A percentile compares a stretch with the other conserved stretches of the same genome.
These are phyloP conservation scores for Paelopatides confundens DNA, from an alignment of 53 echinoderm and acorn worm species.

Conservation along the genomic window DNA sequence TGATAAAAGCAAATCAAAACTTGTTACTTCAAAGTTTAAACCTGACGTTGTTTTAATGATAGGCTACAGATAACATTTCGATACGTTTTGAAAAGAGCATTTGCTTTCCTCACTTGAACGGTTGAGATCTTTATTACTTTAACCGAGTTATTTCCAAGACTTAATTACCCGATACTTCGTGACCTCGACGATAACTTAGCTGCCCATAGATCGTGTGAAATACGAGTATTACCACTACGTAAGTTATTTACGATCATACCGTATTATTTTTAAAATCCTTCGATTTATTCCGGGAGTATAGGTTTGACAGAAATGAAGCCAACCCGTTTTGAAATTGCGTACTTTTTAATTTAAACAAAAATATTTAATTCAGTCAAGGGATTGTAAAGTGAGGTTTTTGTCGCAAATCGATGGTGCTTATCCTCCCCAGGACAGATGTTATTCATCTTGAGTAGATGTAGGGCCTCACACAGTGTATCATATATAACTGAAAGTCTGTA, in stretches of 20 bases:
- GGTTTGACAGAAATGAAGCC: not conserved
- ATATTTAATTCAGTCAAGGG: not conserved
- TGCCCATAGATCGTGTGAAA: not conserved
- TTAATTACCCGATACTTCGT: slow-evolving; percentile 10
- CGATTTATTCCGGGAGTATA: not conserved
- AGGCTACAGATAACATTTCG: no score
- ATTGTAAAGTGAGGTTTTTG: not conserved
- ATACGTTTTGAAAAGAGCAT: no score
- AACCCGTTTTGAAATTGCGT: not conserved
- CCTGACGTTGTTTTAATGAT: no score
- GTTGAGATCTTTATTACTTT: slow-evolving; percentile 1
- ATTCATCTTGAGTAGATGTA: not conserved
- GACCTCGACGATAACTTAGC: not conserved
- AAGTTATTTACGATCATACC: not conserved
- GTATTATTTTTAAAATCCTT: not conserved
- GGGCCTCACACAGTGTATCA: not conserved
- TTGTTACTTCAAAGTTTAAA: no score
- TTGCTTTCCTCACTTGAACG: not conserved
- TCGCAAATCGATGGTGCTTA: not conserved
- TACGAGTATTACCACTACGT: not conserved
- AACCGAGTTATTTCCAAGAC: not conserved
- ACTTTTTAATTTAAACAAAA: slow-evolving; percentile 29
- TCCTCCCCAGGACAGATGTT: not conserved
- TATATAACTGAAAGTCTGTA: no score
- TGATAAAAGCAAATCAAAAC: no score